Conservation (phyloP, 1,140 invertebrate species). For the Amyelois transitella region DNA sequence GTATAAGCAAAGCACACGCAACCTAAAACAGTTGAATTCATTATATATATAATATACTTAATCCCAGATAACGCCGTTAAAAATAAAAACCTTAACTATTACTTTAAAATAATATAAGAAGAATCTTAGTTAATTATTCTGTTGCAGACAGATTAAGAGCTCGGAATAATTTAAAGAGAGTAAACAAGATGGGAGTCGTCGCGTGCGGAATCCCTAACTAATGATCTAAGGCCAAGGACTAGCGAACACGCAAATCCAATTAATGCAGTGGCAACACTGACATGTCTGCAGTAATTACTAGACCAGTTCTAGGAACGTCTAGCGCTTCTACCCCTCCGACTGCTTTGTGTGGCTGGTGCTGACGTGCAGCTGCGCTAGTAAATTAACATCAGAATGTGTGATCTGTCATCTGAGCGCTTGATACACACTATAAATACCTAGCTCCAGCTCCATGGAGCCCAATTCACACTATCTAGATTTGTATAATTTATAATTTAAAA, state of each 20-base stretch:
- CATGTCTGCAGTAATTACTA: background rate
- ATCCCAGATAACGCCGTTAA: background rate
- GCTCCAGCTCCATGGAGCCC: too few species aligned
- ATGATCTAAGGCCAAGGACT: conserved; percentile 36
- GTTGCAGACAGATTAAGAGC: background rate
- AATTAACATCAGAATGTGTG: background rate
- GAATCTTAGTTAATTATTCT: background rate
- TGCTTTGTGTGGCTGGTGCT: background rate
- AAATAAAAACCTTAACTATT: background rate
- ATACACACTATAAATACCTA: too few species aligned
- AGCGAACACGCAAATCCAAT: conserved; percentile 34
- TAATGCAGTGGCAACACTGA: conserved; percentile 14
- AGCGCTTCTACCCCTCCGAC: background rate
- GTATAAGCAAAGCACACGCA: too few species aligned
- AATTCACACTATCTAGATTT: too few species aligned
- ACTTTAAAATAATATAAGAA: background rate
- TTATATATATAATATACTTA: too few species aligned
- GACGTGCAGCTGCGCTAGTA: background rate
- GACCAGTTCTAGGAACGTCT: background rate
- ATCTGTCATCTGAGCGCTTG: background rate
- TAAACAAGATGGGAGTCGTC: conserved; percentile 1
- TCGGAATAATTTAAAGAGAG: background rate
- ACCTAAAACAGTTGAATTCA: too few species aligned
- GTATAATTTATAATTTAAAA: too few species aligned
- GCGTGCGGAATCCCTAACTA: conserved; percentile 20